Evolutionary conservation across 2,888 invertebrate genomes (phyloP).

Genomic region (Anodontia alba): DNA sequence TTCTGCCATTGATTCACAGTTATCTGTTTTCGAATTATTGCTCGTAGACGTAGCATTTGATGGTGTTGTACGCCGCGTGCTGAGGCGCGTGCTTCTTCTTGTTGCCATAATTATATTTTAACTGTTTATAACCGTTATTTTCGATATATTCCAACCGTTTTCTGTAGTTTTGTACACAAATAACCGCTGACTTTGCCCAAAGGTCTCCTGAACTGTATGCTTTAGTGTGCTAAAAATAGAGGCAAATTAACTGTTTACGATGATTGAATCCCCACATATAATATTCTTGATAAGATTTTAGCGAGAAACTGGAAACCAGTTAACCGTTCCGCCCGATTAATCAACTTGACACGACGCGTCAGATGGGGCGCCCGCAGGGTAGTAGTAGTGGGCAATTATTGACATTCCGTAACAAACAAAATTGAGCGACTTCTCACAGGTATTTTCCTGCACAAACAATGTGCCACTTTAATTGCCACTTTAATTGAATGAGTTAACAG

Average conservation of each 20-base stretch:
- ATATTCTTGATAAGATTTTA: neutral
- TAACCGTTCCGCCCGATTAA: neutral
- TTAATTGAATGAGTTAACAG: slow-evolving; percentile 11
- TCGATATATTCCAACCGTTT: neutral
- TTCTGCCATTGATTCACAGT: slow-evolving; percentile 17
- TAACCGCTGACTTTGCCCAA: neutral
- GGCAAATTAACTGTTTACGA: neutral
- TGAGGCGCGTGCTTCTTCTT: slow-evolving; percentile 26
- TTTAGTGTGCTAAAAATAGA: neutral
- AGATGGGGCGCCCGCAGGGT: neutral
- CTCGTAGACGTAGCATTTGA: neutral
- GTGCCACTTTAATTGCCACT: slow-evolving; percentile 21
- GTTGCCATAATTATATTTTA: slow-evolving; percentile 41
- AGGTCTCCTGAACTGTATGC: neutral
- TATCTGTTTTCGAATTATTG: neutral
- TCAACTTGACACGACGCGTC: slow-evolving; percentile 8
- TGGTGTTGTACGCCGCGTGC: neutral
- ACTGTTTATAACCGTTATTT: slow-evolving; percentile 1
- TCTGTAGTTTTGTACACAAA: neutral
- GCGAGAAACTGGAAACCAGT: neutral
- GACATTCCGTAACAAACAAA: neutral
- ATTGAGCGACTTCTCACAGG: neutral
- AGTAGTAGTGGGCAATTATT: neutral
- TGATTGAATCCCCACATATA: neutral
- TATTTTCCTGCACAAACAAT: neutral